These are phyloP conservation scores for Lycodopsis pacificus DNA, from an alignment of 2,797 vertebrate genomes.

Conservation along the genomic window DNA sequence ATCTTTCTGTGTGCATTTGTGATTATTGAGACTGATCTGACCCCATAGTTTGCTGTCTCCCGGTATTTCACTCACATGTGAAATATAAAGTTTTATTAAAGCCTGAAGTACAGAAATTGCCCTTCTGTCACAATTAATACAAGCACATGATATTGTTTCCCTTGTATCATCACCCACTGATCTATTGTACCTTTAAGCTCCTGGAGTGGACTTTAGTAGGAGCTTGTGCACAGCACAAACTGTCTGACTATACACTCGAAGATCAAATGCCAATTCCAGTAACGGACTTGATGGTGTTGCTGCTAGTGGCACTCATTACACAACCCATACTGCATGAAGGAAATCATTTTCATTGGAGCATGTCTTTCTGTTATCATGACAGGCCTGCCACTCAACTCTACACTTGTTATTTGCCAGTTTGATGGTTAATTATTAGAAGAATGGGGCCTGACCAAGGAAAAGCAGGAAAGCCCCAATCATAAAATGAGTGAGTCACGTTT, in stretches of 20 bases:
- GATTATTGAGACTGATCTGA: too few relatives aligned
- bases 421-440: constrained; percentile 11
- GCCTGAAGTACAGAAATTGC: not conserved
- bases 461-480: constrained; percentile 6
- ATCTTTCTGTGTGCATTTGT: too few relatives aligned
- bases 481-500: constrained; percentile 13
- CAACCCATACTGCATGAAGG: not conserved
- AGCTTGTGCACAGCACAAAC: constrained; percentile 2
- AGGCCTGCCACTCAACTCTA: constrained; percentile 4
- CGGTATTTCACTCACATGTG: not conserved
- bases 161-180: constrained; percentile 18
- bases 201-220: constrained; percentile 7
- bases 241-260: not conserved
- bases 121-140: not conserved
- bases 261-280: constrained; percentile 27
- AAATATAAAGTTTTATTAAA: not conserved
- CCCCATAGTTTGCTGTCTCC: not conserved
- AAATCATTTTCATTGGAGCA: not conserved
- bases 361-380: constrained; percentile 11
- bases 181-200: constrained; percentile 17
- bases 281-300: constrained; percentile 1
- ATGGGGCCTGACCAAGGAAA: not conserved
- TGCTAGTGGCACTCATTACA: not conserved
- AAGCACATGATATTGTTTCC: not conserved
- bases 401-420: constrained; percentile 2